Conservation (phyloP, 1,140 invertebrate genomes). For the Vanessa tameamea region DNA sequence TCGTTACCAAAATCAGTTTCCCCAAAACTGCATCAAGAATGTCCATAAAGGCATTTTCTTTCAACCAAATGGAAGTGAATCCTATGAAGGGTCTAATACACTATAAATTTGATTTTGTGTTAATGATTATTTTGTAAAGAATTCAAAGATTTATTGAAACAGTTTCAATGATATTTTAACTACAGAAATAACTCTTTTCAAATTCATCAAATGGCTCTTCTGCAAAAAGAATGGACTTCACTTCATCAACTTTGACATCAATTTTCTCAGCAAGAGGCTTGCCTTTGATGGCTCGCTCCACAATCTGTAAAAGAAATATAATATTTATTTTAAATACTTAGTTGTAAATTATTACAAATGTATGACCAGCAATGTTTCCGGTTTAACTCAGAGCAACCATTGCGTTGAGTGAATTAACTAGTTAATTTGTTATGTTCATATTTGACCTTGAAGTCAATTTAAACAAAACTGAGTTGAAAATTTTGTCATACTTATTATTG, state of each 20-base stretch:
- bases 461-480: too few species aligned
- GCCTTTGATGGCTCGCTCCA: constrained; percentile 77
- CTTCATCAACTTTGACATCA: constrained; percentile 64
- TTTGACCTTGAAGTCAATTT: too few species aligned
- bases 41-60: constrained; percentile 59
- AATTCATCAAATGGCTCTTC: constrained; percentile 79
- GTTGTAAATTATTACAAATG: not conserved
- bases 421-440: too few species aligned
- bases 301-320: constrained; percentile 67
- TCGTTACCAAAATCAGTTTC: constrained; percentile 81
- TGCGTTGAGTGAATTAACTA: too few species aligned
- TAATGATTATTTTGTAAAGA: too few species aligned
- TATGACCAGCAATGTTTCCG: too few species aligned
- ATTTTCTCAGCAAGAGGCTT: constrained; percentile 69
- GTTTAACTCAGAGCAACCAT: too few species aligned
- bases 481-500: too few species aligned
- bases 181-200: constrained; percentile 76
- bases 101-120: too few species aligned
- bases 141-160: too few species aligned
- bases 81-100: not conserved
- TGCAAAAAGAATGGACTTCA: constrained; percentile 80
- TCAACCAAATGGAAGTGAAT: not conserved
- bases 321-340: not conserved
- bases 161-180: constrained; percentile 38
- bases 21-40: constrained; percentile 75